Conservation (phyloP, 2,888 invertebrate genomes). For the Phasia obesa region DNA sequence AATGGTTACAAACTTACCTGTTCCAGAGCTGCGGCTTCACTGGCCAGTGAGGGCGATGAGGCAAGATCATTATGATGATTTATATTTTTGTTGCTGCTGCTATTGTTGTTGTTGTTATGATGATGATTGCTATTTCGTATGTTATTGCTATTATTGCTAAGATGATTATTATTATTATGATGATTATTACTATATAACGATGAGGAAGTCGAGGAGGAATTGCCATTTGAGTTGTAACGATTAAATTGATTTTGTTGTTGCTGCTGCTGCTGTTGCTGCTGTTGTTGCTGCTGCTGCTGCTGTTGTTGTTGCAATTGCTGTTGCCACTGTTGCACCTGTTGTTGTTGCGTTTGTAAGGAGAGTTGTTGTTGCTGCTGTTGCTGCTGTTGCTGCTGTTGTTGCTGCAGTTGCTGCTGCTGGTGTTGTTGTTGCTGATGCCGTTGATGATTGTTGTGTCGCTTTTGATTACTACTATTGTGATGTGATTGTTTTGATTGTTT, state of each 20-base stretch:
- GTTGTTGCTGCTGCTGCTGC: conserved; percentile 58
- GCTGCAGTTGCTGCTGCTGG: conserved; percentile 73
- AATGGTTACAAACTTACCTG: conserved; percentile 78
- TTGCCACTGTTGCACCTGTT: conserved; percentile 72
- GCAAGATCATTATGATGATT: conserved; percentile 73
- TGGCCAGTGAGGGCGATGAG: conserved; percentile 78
- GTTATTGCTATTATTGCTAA: conserved; percentile 69
- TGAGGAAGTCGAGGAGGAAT: conserved; percentile 67
- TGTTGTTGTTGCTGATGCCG: conserved; percentile 75
- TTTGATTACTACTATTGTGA: conserved; percentile 73
- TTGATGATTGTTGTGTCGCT: conserved; percentile 74
- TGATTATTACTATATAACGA: conserved; percentile 70
- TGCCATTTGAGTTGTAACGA: conserved; percentile 68
- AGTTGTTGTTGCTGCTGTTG: conserved; percentile 72
- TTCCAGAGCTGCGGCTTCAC: conserved; percentile 79
- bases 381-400: conserved; percentile 73
- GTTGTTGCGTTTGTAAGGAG: conserved; percentile 71
- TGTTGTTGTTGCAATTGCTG: conserved; percentile 65
- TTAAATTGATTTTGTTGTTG: conserved; percentile 69
- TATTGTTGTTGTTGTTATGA: conserved; percentile 40
- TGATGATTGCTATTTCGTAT: conserved; percentile 72
- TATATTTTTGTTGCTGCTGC: conserved; percentile 68
- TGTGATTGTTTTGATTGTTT: conserved; percentile 76
- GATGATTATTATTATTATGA: conserved; percentile 67
- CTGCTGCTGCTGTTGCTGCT: conserved; percentile 71